Base-by-base conservation (phyloP, 2,113 vertebrate genomes). In the Varanus salvator region DNA sequence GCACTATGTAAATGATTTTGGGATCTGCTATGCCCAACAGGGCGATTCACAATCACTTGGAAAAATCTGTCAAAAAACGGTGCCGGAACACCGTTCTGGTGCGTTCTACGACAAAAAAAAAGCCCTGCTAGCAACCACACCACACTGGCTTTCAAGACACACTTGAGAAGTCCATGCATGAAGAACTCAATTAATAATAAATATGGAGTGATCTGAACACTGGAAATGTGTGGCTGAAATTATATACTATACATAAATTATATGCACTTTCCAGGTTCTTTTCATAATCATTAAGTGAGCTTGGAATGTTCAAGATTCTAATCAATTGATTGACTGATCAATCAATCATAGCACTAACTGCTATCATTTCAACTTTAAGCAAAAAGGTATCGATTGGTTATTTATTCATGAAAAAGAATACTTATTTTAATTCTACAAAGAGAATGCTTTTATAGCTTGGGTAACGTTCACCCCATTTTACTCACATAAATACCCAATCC, bases 381-480 rank as follows among this genome's bases (percentile, higher is more conserved):
- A 44, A 44, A 44, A 44, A 44, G 38, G 38, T 44, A 44, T 44
- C 3, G 38, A 44, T 44, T 44, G 38, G 38, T 44, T 44, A 44
- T 3, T 44, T 88, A 68, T 85, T 31, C 0, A 64, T 72, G 25
- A 8, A 88, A 91, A 50, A 82, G n/a, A 48, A 9, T 72, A 4
- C 54, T 82, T 8, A 48, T 0, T 0, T 6, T 15, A 87, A 86
- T 78, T 3, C n/a, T 3, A 12, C 38, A 84, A 9, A 31, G 27
- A 27, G 72, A 64, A 66, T 1, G 27, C 23, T 44, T 44, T 44
- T 44, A 38, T 48, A 14, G 2, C 44, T 27, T 69, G 50, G 69
- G 89, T 9, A 85, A 60, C 85, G 0, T 78, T 90, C 3, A 68
- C 83, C 91, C 29, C 38, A 54, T 44, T 74, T 80, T 85, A 82